Conservation (phyloP, 2,888 invertebrate genomes). For the Deladenus siricidicola region DNA sequence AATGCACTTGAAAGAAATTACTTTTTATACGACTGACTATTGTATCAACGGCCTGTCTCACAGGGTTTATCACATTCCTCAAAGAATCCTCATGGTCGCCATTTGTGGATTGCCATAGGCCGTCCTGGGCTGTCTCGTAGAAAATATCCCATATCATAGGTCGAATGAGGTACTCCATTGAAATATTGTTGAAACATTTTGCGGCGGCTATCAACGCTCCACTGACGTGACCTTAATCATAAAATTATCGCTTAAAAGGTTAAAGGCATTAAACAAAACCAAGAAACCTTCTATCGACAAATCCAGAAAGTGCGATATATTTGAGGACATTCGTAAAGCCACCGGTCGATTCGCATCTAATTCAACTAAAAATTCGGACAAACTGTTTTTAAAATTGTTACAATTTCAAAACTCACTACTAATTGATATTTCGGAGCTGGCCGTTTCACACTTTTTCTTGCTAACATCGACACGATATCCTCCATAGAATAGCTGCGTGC, state of each 20-base stretch:
- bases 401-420: too few relatives aligned
- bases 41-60: conserved; percentile 16
- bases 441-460: conserved; percentile 12
- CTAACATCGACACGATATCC: conserved; percentile 20
- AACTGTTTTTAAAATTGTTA: too few relatives aligned
- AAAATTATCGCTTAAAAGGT: not conserved
- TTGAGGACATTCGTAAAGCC: conserved; percentile 14
- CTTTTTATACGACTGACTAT: conserved; percentile 15
- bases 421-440: conserved; percentile 9
- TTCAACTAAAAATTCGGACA: conserved; percentile 12
- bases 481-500: conserved; percentile 19
- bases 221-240: conserved; percentile 11
- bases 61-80: conserved; percentile 9
- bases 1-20: not conserved
- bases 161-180: conserved; percentile 13
- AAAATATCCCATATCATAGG: conserved; percentile 21
- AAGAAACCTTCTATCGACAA: conserved; percentile 16
- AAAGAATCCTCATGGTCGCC: not conserved
- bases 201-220: conserved; percentile 15
- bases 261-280: not conserved
- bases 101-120: too few relatives aligned
- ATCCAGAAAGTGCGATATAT: conserved; percentile 16
- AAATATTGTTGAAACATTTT: conserved; percentile 7
- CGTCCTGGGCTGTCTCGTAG: conserved; percentile 11
- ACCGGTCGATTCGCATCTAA: conserved; percentile 18